These are phyloP conservation scores for Hippoglossus stenolepis DNA, from an alignment of 2,113 vertebrate genomes.

Conservation along the genomic window DNA sequence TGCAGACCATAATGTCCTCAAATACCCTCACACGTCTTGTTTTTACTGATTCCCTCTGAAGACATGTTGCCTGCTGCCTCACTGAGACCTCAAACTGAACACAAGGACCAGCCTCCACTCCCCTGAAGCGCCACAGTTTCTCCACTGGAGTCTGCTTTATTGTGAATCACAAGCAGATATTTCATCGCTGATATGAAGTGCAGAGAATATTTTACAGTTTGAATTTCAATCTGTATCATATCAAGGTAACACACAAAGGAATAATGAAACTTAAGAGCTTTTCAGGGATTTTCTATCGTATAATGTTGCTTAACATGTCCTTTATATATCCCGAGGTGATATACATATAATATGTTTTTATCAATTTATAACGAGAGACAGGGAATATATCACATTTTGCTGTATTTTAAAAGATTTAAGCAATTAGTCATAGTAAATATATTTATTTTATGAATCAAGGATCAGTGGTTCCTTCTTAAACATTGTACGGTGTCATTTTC, in stretches of 20 bases:
- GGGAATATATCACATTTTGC: too few species aligned
- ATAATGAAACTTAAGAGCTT: too few species aligned
- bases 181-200: background rate
- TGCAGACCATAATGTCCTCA: background rate
- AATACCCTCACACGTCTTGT: background rate
- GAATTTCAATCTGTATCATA: background rate
- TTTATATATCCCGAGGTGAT: too few species aligned
- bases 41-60: background rate
- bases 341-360: too few species aligned
- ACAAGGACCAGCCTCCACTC: background rate
- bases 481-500: background rate
- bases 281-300: background rate
- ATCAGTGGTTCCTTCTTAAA: background rate
- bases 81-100: background rate
- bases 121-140: background rate
- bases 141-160: background rate
- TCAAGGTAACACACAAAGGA: background rate
- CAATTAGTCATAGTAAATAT: too few species aligned
- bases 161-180: too few species aligned
- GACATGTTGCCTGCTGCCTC: background rate
- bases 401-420: too few species aligned
- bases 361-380: too few species aligned
- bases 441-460: too few species aligned
- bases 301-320: too few species aligned
- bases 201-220: background rate